Evolutionary conservation across 2,113 vertebrate genomes (phyloP).

Genomic region (Cygnus atratus): DNA sequence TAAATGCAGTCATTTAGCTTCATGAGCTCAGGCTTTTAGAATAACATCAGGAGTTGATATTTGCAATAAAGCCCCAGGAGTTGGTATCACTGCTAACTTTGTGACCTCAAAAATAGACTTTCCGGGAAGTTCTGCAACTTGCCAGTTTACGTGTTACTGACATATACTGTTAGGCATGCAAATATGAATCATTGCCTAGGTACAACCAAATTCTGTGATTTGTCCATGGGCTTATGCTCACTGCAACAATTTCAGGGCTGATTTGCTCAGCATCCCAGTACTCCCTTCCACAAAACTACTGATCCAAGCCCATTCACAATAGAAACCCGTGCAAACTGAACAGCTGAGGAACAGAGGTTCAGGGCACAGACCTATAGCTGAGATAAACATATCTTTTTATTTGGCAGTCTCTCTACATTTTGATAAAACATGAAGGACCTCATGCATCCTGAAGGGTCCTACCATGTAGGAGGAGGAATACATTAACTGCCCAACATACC

Average conservation of each 20-base stretch:
- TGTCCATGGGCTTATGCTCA: not conserved
- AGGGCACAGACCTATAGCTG: not conserved
- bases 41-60: not conserved
- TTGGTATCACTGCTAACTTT: not conserved
- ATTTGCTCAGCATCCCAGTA: not conserved
- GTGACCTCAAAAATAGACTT: not conserved
- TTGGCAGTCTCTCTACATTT: not conserved
- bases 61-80: not conserved
- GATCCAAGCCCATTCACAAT: not conserved
- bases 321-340: not conserved
- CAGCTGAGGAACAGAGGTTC: not conserved
- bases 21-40: not conserved
- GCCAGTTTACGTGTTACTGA: not conserved
- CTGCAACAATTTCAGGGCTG: not conserved
- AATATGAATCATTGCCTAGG: not conserved
- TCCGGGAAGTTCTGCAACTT: not conserved
- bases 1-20: not conserved
- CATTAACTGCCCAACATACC: accelerated
- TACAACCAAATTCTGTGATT: not conserved
- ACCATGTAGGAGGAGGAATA: not conserved
- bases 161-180: not conserved
- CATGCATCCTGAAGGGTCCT: not conserved
- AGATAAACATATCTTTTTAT: not conserved
- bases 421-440: not conserved
- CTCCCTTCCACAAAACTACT: not conserved